Conservation (phyloP, 2,797 vertebrate genomes). For the Melanogrammus aeglefinus region DNA sequence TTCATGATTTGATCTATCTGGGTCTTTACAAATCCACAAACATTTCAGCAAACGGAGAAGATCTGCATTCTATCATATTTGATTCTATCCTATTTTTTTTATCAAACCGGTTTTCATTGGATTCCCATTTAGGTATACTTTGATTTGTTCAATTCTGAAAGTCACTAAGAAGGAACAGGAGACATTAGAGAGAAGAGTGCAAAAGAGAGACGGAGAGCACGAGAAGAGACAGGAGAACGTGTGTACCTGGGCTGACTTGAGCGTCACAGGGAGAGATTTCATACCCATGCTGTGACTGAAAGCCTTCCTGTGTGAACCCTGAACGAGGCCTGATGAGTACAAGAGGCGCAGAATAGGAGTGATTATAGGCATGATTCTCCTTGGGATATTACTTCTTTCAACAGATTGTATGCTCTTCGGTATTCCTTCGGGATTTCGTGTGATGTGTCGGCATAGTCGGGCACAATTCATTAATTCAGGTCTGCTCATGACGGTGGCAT, state of each 20-base stretch:
- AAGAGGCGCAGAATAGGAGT: constrained; percentile 19
- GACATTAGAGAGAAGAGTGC: background rate
- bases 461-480: constrained; percentile 19
- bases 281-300: constrained; percentile 9
- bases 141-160: too few species aligned
- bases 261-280: background rate
- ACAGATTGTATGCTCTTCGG: constrained; percentile 21
- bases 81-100: too few species aligned
- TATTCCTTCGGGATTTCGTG: constrained; percentile 21
- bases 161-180: background rate
- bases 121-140: too few species aligned
- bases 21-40: too few species aligned
- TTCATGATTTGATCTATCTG: background rate
- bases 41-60: too few species aligned
- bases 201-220: background rate
- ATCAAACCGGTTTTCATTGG: too few species aligned
- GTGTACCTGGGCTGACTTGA: constrained; percentile 2
- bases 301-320: constrained; percentile 25
- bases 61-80: too few species aligned
- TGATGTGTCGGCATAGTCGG: constrained; percentile 12
- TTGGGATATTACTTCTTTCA: constrained; percentile 34
- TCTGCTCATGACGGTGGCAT: background rate
- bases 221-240: background rate
- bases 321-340: constrained; percentile 40
- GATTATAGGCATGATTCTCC: constrained; percentile 37